Evolutionary conservation across 2,797 vertebrate species (phyloP).

Genomic region (Glyptemys insculpta): DNA sequence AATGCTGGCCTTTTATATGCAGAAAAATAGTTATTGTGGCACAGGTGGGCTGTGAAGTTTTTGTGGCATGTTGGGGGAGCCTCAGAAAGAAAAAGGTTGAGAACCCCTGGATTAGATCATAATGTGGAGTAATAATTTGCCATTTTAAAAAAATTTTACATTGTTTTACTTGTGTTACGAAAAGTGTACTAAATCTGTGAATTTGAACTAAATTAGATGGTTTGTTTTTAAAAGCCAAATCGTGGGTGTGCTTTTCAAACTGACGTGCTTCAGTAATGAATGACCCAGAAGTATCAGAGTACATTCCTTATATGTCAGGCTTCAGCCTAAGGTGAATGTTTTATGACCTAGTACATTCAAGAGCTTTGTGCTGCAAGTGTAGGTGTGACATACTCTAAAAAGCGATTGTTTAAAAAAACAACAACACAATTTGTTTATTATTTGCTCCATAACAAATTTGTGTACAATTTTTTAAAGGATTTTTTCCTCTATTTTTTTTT

Average conservation of each 20-base stretch:
- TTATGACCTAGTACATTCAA: neutral
- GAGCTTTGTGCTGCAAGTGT: neutral
- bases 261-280: neutral
- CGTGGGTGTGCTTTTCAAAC: neutral
- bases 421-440: neutral
- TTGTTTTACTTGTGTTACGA: neutral
- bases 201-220: neutral
- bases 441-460: neutral
- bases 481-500: neutral
- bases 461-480: neutral
- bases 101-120: no score
- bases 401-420: neutral
- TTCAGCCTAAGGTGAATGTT: neutral
- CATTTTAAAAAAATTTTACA: neutral
- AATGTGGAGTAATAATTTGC: neutral
- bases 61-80: no score
- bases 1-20: no score
- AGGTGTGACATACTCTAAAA: neutral
- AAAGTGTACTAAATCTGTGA: neutral
- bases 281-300: neutral
- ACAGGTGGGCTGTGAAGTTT: no score
- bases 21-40: no score
- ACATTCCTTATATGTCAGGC: neutral
- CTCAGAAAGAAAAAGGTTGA: no score
- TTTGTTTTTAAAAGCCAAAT: neutral